Base-by-base conservation (phyloP, 2,888 invertebrate genomes). In the Seladonia tumulorum region DNA sequence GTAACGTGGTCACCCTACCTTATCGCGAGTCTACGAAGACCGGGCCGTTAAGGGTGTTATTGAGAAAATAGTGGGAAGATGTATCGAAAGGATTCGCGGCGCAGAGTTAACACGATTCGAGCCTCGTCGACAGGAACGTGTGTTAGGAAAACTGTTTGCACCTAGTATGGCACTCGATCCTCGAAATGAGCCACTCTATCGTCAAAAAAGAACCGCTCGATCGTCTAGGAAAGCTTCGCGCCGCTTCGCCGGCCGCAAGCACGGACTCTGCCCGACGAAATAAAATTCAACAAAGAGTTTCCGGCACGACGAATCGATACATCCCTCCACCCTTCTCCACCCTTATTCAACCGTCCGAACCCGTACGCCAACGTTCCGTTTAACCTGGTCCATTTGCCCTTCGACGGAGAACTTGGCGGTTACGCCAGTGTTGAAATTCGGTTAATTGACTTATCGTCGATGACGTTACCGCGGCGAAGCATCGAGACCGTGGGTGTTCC, bases 371-470 rank as follows among this genome's bases (percentile, higher is more conserved):
- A 66, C 18, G 42, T 22, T 14, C n/a, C 29, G 16, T 45, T 71
- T 63, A 35, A 29, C 29, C 18, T 18, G 57, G n/a, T 53, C 63
- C 66, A 42, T 57, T 79, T 49, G 63, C 74, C 45, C 85, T 74
- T 12, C 39, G 53, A 60, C n/a, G 75, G 76, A 73, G 71, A 75
- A 70, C 25, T 76, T 63, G 63, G 76, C 47, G 80, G 76, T 78
- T 70, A 78, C 74, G 57, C 14, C 53, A 10, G 76, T 45, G 77
- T 76, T 76, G 77, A 76, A 79, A 71, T 68, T 76, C 73, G 25
- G 53, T 60, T 82, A 87, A 86, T 86, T 75, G 82, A 80, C 76
- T 87, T 85, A 87, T 74, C 82, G 79, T 76, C 68, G 70, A 35
- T 72, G 68, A 73, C 53, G 47, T 77, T 85, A 73, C 60, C 29